Conservation (phyloP, 2,113 vertebrate species). For the Mus pahari region DNA sequence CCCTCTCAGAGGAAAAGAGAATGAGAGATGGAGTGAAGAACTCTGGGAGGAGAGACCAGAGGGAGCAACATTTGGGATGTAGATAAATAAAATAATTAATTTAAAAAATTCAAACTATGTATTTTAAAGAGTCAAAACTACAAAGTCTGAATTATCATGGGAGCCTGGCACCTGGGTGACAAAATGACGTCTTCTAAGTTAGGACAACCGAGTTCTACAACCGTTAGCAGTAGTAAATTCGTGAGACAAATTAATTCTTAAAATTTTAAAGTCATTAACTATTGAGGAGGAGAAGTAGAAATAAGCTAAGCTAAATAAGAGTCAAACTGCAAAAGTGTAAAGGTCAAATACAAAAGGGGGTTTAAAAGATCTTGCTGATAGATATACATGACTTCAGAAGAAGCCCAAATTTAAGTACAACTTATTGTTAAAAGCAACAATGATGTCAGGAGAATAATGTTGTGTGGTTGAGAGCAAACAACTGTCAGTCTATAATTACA, state of each 20-base stretch:
- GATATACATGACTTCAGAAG: background rate
- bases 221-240: background rate
- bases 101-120: background rate
- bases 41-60: no score
- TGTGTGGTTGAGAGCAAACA: background rate
- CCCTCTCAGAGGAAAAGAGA: no score
- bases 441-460: background rate
- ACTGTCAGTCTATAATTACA: background rate
- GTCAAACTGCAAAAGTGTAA: background rate
- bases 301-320: background rate
- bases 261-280: background rate
- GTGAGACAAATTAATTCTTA: background rate
- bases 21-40: no score
- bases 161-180: background rate
- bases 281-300: background rate
- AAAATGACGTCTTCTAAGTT: background rate
- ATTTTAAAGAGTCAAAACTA: background rate
- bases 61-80: no score
- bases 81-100: no score
- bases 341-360: fast-evolving
- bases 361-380: background rate
- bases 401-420: background rate
- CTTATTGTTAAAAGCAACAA: background rate
- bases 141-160: background rate
- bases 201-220: background rate